These are phyloP conservation scores for Phallusia fumigata DNA, from an alignment of 23 tunicate species.

Conservation along the genomic window DNA sequence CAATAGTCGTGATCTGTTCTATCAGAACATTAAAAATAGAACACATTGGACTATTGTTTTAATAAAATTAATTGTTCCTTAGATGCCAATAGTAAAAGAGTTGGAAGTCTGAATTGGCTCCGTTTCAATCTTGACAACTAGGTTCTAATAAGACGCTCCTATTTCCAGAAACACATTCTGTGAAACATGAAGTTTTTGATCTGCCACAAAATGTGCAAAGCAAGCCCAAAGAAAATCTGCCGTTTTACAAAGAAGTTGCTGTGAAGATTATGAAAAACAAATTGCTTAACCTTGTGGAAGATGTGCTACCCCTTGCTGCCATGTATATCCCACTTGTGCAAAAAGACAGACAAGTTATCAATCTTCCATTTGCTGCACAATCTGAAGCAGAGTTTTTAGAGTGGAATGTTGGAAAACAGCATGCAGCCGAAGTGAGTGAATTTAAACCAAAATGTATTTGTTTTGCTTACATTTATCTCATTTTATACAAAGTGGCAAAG, in stretches of 20 bases:
- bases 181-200: too few relatives aligned
- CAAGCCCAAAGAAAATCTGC: constrained; percentile 18
- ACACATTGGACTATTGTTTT: too few relatives aligned
- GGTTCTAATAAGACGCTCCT: too few relatives aligned
- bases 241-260: constrained; percentile 21
- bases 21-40: too few relatives aligned
- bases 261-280: constrained; percentile 14
- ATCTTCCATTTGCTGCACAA: constrained; percentile 72
- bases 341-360: constrained; percentile 17
- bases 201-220: too few relatives aligned
- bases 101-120: too few relatives aligned
- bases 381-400: constrained; percentile 62
- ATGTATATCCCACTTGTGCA: constrained; percentile 53
- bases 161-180: too few relatives aligned
- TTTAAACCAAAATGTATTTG: neutral
- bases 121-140: too few relatives aligned
- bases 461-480: neutral
- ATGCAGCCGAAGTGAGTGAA: constrained; percentile 65
- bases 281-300: constrained; percentile 23
- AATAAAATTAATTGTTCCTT: too few relatives aligned
- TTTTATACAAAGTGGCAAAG: constrained; percentile 48
- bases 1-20: too few relatives aligned
- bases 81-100: too few relatives aligned
- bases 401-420: constrained; percentile 88
- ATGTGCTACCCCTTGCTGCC: constrained; percentile 43